Evolutionary conservation across 1,140 invertebrate genomes (phyloP), one percentile per base, ranked within the genome.

Genomic region (Drosophila albomicans): DNA sequence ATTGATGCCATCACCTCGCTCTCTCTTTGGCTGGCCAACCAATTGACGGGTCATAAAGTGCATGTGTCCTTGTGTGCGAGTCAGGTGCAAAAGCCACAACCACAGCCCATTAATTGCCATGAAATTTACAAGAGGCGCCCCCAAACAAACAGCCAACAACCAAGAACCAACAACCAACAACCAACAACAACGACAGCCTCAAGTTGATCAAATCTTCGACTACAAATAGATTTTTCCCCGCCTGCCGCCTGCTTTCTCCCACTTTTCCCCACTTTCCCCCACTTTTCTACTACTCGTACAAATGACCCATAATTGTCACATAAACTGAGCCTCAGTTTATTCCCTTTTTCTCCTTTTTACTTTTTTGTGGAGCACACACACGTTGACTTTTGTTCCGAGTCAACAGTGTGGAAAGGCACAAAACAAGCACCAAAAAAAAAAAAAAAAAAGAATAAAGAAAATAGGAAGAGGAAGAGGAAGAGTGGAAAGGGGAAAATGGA

Each of bases 291-390:
- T 68, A 61, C 35, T 38, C 35, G 35, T 38, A 38, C 56, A 79
- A 76, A 76, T 79, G 67, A 74, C 69, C 76, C 77, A 82, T 87
- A 87, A 87, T 82, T 87, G 82, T 87, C 84, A 82, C 28, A 75
- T 78, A 75, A 75, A 66, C 62, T 62, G 49, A 20, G 54, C 28
- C 30, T 13, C 30, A 45, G 38, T 16, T 16, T 38, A 52, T 10
- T 51, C 43, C 16, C 41, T 30, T 65, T 56, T 16, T 65, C 13
- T 49, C 51, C 51, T 20, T 74, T 38, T 25, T 25, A 25, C 20
- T 25, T 25, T 20, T 25, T 25, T 25, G 20, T 25, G 45, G 15
- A 11, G 16, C 66, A 43, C 66, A 70, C 59, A 25, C 3, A 25
- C 20, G 68, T 32, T 73, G 79, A 82, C 80, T 87, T 87, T 87